Percentiles rank a stretch among this genome's conserved stretches.
Evolutionary conservation across 2,113 vertebrate species (phyloP).

Genomic region (Neoarius graeffei): DNA sequence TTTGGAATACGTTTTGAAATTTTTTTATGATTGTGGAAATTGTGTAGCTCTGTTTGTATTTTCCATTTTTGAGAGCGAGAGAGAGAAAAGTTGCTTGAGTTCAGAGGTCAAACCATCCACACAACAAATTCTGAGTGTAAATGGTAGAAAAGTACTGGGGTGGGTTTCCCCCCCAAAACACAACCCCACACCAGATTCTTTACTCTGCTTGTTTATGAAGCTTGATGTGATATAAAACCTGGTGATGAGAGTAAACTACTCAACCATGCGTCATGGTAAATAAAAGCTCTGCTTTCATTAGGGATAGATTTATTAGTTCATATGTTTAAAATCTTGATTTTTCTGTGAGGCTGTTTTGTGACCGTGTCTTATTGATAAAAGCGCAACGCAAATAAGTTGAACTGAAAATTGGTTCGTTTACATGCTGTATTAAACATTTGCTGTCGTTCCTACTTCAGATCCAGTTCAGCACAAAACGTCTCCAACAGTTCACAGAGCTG

Average conservation of each 20-base stretch:
- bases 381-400: no score
- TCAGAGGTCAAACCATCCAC: neutral
- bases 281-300: no score
- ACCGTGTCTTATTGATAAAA: no score
- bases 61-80: neutral
- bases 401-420: no score
- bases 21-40: neutral
- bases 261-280: no score
- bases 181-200: no score
- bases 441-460: no score
- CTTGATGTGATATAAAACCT: neutral
- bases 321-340: no score
- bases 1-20: neutral
- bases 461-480: neutral
- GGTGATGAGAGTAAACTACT: neutral
- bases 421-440: no score
- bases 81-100: neutral
- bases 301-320: no score
- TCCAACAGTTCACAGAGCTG: neutral
- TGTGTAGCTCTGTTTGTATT: neutral
- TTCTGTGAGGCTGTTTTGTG: no score
- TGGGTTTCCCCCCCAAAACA: neutral
- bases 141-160: neutral
- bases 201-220: neutral
- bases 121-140: neutral